These are phyloP conservation scores for Drosophila mimetica DNA, from an alignment of 2,888 invertebrate species.

Conservation along the genomic window DNA sequence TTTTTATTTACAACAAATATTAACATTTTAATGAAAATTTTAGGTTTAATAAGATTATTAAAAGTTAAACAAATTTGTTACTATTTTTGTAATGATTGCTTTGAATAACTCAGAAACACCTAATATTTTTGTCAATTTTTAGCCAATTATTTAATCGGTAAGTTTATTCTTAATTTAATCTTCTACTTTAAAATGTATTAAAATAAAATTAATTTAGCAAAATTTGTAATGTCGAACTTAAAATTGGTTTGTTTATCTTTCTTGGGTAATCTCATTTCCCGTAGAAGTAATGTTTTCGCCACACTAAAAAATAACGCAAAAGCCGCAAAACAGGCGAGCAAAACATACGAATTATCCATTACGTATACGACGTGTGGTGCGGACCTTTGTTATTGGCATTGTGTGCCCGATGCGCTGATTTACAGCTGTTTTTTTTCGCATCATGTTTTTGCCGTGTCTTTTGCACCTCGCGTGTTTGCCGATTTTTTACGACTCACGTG, in stretches of 20 bases:
- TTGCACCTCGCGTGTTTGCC: slow-evolving; percentile 55
- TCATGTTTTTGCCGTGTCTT: slow-evolving; percentile 39
- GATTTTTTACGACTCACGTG: slow-evolving; percentile 71
- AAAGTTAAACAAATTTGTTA: too few relatives aligned
- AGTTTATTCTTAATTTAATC: too few relatives aligned
- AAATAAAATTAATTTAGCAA: too few relatives aligned
- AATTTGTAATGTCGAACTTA: background rate
- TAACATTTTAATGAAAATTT: too few relatives aligned
- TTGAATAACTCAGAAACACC: too few relatives aligned
- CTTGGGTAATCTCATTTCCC: background rate
- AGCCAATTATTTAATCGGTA: too few relatives aligned
- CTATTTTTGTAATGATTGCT: too few relatives aligned
- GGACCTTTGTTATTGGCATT: slow-evolving; percentile 27
- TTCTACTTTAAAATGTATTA: too few relatives aligned
- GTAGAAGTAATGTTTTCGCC: background rate
- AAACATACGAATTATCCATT: slow-evolving; percentile 49
- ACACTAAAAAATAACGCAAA: background rate
- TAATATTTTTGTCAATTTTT: too few relatives aligned
- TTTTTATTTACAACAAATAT: too few relatives aligned
- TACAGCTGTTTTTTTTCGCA: slow-evolving; percentile 53
- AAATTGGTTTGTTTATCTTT: background rate
- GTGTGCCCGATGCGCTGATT: slow-evolving; percentile 57
- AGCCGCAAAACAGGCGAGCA: slow-evolving; percentile 48
- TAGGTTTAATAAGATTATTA: too few relatives aligned
- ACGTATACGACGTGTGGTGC: slow-evolving; percentile 56